Base-by-base conservation (phyloP, 2,113 vertebrate species). In the Microtus oregoni region DNA sequence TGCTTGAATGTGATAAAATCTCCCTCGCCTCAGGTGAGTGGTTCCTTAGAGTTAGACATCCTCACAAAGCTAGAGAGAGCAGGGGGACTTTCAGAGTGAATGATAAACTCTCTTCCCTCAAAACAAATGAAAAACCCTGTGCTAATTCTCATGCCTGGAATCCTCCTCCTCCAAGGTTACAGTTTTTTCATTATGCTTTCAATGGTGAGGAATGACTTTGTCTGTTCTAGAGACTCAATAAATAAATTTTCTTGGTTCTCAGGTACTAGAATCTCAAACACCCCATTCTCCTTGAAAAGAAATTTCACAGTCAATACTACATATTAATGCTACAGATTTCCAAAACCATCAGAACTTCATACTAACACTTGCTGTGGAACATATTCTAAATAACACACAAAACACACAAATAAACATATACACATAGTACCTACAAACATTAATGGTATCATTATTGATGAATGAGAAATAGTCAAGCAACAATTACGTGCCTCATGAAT, bases 241-340 rank as follows among this genome's bases (percentile, higher is more conserved):
- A 41, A 14, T 90, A 3, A 78, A 90, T 94, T 6, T 86, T 58
- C 8, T 90, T 95, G 65, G 14, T 92, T 95, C 47, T 83, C 26
- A 78, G 32, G 86, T 83, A 35, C 55, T 50, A n/a, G 10, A 88
- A 78, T 88, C 86, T 87, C 90, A 96, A 91, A 86, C 26, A 68
- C 44, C 50, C 14, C 32, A n/a, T 91, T 90, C 24, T 91, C 14
- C n/a, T 78, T 78, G 73, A 35, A 83, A 77, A 90, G 72, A 89
- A 94, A 92, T 90, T 38, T 38, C 35, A 92, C 55, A 15, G 10
- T 89, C 79, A 95, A 72, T 87, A 73, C 14, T 24, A 12, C 17
- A 90, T 88, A 87, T 92, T 75, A 88, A 90, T 86, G 24, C 68
- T 20, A 90, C 19, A 77, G 38, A 76, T 95, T 88, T 92, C 12